Evolutionary conservation across 2,888 invertebrate species (phyloP), one percentile per base, ranked within the genome.

Genomic region (Muschampia plurimacula): DNA sequence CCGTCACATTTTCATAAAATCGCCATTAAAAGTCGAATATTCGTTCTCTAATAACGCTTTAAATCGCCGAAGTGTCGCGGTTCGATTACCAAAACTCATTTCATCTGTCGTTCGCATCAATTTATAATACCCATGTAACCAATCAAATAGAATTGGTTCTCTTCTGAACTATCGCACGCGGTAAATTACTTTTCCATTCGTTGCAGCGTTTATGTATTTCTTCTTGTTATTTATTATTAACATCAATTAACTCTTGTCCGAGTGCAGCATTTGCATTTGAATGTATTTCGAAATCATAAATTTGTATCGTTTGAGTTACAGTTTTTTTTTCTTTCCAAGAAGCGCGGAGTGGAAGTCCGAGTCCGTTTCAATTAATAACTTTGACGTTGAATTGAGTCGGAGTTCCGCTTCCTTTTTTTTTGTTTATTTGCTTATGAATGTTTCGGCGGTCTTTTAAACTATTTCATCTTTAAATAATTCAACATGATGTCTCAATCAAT

Each of bases 151-250:
- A 84, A 88, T 88, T 83, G 72, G 63, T 67, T 72, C 67, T 68
- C 55, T n/a, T 39, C 63, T 73, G 68, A 67, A 73, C 64, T 73
- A 73, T 69, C 69, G 77, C 79, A 85, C 88, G 89, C 88, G 88
- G 89, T 84, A 88, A 87, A 86, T 88, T 79, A 80, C 77, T 80
- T 79, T 83, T 80, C 77, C 80, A 81, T 83, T 86, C 80, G 83
- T 75, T 74, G 73, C 77, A 69, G 74, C 68, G 68, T 74, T 65
- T 69, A 70, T 82, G 63, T 72, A 52, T 67, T 72, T 80, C 77
- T 84, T 79, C 83, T 76, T 83, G 80, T 87, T 85, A 89, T 89
- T 89, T 89, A 89, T 88, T 86, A 84, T 87, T 87, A 85, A 87
- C 89, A 90, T 89, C 88, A 87, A 89, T 89, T 90, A 90, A 89